phyloP scores from a whole-genome alignment of 2,113 vertebrate species.

The Labeo rohita region DNA sequence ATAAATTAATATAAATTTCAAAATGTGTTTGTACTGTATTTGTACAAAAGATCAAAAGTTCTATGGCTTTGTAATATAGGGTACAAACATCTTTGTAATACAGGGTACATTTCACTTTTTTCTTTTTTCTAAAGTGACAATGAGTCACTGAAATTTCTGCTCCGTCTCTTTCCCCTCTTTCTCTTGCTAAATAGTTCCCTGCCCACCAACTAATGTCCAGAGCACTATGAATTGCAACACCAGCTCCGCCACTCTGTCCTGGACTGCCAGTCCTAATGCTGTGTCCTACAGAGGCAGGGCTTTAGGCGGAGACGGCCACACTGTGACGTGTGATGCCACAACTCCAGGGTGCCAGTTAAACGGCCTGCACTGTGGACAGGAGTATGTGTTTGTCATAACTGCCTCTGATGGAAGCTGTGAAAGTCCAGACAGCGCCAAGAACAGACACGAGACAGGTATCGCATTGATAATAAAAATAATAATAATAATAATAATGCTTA shows the following conservation, averaged over 20 bases:
- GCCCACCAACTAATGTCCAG: constrained; percentile 67
- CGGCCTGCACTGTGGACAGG: constrained; percentile 68
- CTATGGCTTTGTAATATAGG: background rate
- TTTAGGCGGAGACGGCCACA: constrained; percentile 62
- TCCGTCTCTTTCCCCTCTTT: background rate
- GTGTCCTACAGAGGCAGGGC: constrained; percentile 69
- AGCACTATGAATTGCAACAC: constrained; percentile 63
- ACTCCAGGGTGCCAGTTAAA: constrained; percentile 60
- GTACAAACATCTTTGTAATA: background rate
- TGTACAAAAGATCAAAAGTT: background rate
- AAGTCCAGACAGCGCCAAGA: constrained; percentile 61
- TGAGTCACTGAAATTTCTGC: background rate
- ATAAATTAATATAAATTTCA: background rate
- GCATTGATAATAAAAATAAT: no score
- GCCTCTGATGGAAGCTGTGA: constrained; percentile 69
- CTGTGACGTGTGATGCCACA: constrained; percentile 56
- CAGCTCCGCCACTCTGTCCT: constrained; percentile 67
- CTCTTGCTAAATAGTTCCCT: constrained; percentile 66
- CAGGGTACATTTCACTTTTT: background rate
- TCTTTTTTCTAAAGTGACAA: background rate
- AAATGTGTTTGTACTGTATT: background rate
- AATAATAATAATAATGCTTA: background rate
- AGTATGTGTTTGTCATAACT: constrained; percentile 69
- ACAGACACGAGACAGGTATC: constrained; percentile 68
- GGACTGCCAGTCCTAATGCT: constrained; percentile 68